A percentile compares a stretch with the other conserved stretches of the same genome.
Conservation (phyloP, 2,888 invertebrate genomes). For the Chymomyza amoena region DNA sequence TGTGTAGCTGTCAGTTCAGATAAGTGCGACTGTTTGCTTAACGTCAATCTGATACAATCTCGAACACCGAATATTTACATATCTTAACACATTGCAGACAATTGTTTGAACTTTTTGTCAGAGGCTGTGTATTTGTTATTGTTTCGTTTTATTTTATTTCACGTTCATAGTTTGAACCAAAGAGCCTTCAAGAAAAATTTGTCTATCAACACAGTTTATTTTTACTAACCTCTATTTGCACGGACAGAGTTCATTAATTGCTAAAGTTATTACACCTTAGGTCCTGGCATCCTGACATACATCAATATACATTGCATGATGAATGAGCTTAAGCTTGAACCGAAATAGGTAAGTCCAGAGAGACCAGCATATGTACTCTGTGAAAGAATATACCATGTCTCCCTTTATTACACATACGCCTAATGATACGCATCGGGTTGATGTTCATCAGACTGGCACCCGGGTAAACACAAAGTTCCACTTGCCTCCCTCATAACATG, state of each 20-base stretch:
- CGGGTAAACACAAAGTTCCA: neutral
- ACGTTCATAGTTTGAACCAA: neutral
- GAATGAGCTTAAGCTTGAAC: constrained; percentile 17
- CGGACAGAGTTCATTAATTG: neutral
- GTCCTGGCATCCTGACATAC: neutral
- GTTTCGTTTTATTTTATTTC: neutral
- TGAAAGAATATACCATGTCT: constrained; percentile 5
- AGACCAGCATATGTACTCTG: neutral
- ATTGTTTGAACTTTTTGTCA: neutral
- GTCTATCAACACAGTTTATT: neutral
- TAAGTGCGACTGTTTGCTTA: neutral
- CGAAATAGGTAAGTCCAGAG: constrained; percentile 21
- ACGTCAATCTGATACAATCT: neutral
- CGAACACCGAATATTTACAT: neutral
- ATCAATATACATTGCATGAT: constrained; percentile 23
- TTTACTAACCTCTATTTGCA: neutral
- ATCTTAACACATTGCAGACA: neutral
- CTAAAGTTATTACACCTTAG: neutral
- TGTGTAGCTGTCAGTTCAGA: neutral
- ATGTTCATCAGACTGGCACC: constrained; percentile 26
- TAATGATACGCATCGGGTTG: constrained; percentile 39
- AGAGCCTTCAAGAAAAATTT: neutral
- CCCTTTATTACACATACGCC: constrained; percentile 18
- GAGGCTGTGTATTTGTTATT: neutral
- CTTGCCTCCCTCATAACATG: neutral